Conservation (phyloP, 2,113 vertebrate genomes). For the Solea senegalensis region DNA sequence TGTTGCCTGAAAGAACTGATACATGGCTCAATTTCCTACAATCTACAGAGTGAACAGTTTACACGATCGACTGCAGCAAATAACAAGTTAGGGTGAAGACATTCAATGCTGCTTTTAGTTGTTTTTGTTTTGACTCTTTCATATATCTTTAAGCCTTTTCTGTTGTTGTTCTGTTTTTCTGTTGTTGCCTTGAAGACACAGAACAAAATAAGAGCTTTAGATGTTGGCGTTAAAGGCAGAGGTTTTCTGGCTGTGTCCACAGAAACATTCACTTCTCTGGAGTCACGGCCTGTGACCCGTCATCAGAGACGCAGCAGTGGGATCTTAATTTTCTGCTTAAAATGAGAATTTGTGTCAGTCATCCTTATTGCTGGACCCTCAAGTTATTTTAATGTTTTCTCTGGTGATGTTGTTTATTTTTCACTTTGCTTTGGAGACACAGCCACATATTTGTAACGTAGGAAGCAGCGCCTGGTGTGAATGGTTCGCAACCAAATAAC, state of each 20-base stretch:
- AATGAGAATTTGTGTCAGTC: no score
- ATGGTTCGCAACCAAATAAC: slow-evolving; percentile 17
- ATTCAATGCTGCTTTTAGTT: background rate
- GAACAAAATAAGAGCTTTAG: background rate
- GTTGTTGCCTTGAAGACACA: background rate
- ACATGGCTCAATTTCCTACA: no score
- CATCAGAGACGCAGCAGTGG: slow-evolving; percentile 15
- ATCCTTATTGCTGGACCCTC: no score
- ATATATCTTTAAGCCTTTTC: no score
- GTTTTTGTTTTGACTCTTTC: background rate
- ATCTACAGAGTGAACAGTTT: no score
- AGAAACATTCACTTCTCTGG: slow-evolving; percentile 13
- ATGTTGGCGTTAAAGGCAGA: slow-evolving; percentile 2
- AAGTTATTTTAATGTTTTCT: no score
- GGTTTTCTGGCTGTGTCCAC: slow-evolving; percentile 8
- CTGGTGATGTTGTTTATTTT: no score
- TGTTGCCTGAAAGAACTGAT: no score
- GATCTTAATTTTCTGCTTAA: background rate
- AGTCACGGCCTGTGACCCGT: slow-evolving; percentile 9
- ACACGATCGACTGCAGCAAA: no score
- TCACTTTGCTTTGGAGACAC: slow-evolving; percentile 3
- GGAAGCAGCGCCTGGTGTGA: background rate
- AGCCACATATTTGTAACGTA: slow-evolving; percentile 17
- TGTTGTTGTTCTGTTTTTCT: background rate
- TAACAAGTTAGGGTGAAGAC: no score